phyloP scores from a whole-genome alignment of 2,888 invertebrate genomes.

The Harpagoxenus sublaevis region DNA sequence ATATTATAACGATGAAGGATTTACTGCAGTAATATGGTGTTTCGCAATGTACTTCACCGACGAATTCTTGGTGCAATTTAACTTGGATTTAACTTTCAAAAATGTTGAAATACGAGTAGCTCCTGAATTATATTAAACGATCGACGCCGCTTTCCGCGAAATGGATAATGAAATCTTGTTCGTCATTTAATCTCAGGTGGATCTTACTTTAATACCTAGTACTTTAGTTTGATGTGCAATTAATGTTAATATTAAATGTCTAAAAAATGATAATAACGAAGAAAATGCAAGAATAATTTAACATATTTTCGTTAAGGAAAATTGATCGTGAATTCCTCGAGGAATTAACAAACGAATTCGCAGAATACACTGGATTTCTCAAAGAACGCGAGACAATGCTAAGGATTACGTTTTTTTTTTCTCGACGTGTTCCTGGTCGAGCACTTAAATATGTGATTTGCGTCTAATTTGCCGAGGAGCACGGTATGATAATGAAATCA shows the following conservation, averaged over 20 bases:
- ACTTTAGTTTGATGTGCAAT: not conserved
- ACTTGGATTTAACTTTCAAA: constrained; percentile 3
- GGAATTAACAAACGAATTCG: not conserved
- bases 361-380: not conserved
- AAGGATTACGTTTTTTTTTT: not conserved
- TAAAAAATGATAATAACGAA: not conserved
- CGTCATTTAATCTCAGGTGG: not conserved
- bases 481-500: constrained; percentile 35
- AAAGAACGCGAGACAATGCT: not conserved
- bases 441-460: not conserved
- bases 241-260: not conserved
- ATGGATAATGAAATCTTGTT: not conserved
- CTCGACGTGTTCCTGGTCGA: not conserved
- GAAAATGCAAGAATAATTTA: not conserved
- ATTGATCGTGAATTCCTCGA: not conserved
- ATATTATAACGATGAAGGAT: not conserved
- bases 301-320: not conserved
- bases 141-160: not conserved
- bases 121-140: not conserved
- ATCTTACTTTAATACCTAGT: not conserved
- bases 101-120: not conserved
- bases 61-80: not conserved
- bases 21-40: not conserved
- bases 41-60: not conserved
- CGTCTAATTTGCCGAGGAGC: not conserved